Base-by-base conservation (phyloP, 2,888 invertebrate species). In the Anticlea derivata region DNA sequence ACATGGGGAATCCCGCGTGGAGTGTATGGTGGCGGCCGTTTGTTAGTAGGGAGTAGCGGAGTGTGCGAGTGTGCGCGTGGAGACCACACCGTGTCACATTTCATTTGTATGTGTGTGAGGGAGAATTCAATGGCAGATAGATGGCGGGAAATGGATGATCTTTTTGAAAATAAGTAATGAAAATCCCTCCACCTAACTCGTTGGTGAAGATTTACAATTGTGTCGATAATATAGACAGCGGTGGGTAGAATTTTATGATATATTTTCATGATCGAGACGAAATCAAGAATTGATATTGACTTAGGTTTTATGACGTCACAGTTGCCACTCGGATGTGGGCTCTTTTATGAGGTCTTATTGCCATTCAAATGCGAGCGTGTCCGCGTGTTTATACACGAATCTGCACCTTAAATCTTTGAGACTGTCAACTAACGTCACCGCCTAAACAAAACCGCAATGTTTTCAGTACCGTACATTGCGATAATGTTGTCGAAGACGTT, bases 41-140 rank as follows among this genome's bases (percentile, higher is more conserved):
- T 80, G 88, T 87, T 89, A 87, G 88, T 88, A 86, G 69, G 79
- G 78, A 77, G 74, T 83, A 86, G 88, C 88, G 78, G 78, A 79
- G 72, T 80, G 86, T 86, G 88, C 86, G 80, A 82, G 82, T 86
- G 87, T 83, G 84, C 79, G 84, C 86, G 87, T 83, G 85, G 80
- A 83, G 78, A 81, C 86, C 87, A 87, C 86, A 87, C 86, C 82
- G 87, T 86, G 86, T 83, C 70, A 78, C 66, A 65, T 75, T 58
- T 58, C 66, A 65, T 61, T 58, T 57, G 54, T 62, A 60, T 64
- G 55, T 57, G 68, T 68, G 69, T 68, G 61, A 63, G 53, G 50
- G 45, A 61, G 55, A 53, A 44, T n/a, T 48, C 57, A 58, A 46
- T 27, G 48, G 44, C 57, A 75, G 69, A 52, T 60, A 70, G 67